These are phyloP conservation scores for Armadillidium nasatum DNA, from an alignment of 1,140 invertebrate genomes.

Conservation along the genomic window DNA sequence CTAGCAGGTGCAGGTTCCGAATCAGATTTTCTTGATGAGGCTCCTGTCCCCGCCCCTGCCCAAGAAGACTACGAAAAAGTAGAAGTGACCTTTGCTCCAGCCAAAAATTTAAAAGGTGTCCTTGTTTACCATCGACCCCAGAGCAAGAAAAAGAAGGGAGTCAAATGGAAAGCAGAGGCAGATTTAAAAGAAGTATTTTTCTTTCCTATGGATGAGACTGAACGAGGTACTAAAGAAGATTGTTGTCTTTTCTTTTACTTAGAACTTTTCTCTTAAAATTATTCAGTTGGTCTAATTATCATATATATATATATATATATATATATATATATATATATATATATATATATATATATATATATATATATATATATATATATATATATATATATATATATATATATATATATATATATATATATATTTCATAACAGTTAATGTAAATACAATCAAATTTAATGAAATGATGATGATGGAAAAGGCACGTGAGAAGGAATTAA, in stretches of 20 bases:
- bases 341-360: constrained; percentile 18
- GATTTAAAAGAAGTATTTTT: constrained; percentile 75
- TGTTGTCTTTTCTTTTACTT: not conserved
- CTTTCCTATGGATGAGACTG: constrained; percentile 89
- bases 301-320: constrained; percentile 12
- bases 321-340: constrained; percentile 20
- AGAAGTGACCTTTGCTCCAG: constrained; percentile 31
- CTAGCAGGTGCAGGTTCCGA: no score
- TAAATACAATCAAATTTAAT: constrained; percentile 78
- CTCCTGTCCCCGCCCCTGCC: constrained; percentile 18
- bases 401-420: constrained; percentile 1
- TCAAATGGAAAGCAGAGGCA: constrained; percentile 72
- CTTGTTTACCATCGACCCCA: constrained; percentile 61
- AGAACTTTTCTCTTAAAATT: no score
- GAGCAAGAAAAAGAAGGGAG: constrained; percentile 71
- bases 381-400: no score
- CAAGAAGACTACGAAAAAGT: constrained; percentile 37
- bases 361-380: constrained; percentile 19
- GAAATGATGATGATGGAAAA: constrained; percentile 88
- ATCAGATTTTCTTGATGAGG: not conserved
- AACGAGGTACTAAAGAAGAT: constrained; percentile 60
- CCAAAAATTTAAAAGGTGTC: constrained; percentile 52
- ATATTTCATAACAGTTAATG: constrained; percentile 64
- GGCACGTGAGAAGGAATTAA: constrained; percentile 66
- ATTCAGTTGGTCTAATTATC: no score